These are phyloP conservation scores for Triplophysa siluroides DNA, from an alignment of 2,113 vertebrate genomes.

Conservation along the genomic window DNA sequence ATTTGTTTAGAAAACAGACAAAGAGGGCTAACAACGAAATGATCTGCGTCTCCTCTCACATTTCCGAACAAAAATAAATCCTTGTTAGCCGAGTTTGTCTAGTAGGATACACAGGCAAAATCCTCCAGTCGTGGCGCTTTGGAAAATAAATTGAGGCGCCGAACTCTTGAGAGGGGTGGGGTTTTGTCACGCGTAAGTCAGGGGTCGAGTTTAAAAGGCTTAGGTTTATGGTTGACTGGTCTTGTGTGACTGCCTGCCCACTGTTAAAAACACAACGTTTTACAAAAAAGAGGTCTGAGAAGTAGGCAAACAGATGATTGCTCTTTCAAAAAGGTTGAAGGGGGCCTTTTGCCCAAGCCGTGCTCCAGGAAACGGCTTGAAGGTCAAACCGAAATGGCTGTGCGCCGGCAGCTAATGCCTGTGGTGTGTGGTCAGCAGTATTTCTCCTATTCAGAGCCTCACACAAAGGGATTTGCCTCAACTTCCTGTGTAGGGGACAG, in stretches of 20 bases:
- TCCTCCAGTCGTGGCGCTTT: slow-evolving; percentile 22
- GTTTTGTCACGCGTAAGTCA: slow-evolving; percentile 32
- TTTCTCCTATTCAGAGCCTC: slow-evolving; percentile 55
- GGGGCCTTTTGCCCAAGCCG: slow-evolving; percentile 41
- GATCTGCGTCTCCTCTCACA: background rate
- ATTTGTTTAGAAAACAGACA: background rate
- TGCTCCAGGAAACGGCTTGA: slow-evolving; percentile 64
- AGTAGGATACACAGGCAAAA: slow-evolving; percentile 26
- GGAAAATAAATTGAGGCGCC: slow-evolving; percentile 27
- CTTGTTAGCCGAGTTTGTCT: slow-evolving; percentile 25
- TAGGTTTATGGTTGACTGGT: slow-evolving; percentile 19
- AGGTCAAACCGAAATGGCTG: slow-evolving; percentile 72
- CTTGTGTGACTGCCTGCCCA: slow-evolving; percentile 29
- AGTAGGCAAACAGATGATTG: slow-evolving; percentile 44
- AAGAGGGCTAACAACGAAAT: background rate
- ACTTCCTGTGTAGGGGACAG: slow-evolving; percentile 64
- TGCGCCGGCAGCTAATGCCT: slow-evolving; percentile 64
- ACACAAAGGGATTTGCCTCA: slow-evolving; percentile 65
- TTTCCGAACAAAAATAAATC: slow-evolving; percentile 37
- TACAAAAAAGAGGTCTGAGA: slow-evolving; percentile 50
- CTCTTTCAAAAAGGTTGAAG: slow-evolving; percentile 47
- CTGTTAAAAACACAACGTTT: slow-evolving; percentile 24
- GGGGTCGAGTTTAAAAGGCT: slow-evolving; percentile 29
- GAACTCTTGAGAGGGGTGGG: slow-evolving; percentile 31
- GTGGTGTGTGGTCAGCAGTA: slow-evolving; percentile 74